Base-by-base conservation (phyloP, 2,113 vertebrate genomes). In the Chascanopsetta lugubris region DNA sequence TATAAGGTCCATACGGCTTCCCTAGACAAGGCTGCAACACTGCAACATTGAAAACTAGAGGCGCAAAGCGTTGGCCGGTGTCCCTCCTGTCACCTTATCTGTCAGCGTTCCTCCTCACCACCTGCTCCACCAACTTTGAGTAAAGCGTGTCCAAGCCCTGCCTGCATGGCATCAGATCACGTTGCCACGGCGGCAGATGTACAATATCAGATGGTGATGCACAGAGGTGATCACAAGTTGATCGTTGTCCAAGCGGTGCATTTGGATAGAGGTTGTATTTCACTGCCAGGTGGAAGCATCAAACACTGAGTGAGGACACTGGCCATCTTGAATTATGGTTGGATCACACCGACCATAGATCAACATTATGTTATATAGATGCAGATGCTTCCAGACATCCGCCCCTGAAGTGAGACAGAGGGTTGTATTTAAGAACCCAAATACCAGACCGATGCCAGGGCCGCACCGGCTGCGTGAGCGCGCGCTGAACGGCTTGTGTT, bases 161-260 rank as follows among this genome's bases (percentile, higher is more conserved):
- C n/a, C n/a, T n/a, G n/a, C 38, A 13, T 15, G 32, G 21, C 46
- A 30, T 63, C 22, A 11, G 32, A 27, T 45, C 62, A 29, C 18
- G 36, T 38, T 54, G 26, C 30, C 18, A 47, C 22, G 45, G 46
- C 24, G 25, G 47, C 25, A 79, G 61, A 62, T 71, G 32, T 30
- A 72, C 47, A 36, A 49, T 64, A 56, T 57, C 46, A 69, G 26
- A 47, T 75, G 49, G 27, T 50, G 30, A 46, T 61, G 10, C 34
- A 47, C 12, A 66, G 46, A 17, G 22, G 49, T 57, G 42, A 68
- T 63, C 49, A 46, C 18, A 18, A 50, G 27, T 68, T 75, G 57
- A 59, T 68, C 27, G 17, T 42, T 36, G 34, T 49, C 45, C 65
- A 70, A 56, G 51, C 29, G 11, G 7, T 66, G 57, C 21, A 58